These are phyloP conservation scores for Steinernema hermaphroditum DNA, from an alignment of 2,888 invertebrate genomes.

Conservation along the genomic window DNA sequence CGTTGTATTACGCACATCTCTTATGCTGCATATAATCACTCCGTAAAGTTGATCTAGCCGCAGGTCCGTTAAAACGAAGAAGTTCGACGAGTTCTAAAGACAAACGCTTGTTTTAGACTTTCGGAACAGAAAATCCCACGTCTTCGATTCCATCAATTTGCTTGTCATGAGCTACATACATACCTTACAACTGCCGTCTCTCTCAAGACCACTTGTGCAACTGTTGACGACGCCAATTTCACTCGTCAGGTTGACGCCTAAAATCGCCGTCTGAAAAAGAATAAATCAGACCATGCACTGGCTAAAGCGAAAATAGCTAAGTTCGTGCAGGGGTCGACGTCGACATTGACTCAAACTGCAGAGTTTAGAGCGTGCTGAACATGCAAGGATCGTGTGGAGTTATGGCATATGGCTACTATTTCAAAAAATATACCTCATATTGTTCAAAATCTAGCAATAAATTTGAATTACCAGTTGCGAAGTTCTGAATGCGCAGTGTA, in stretches of 20 bases:
- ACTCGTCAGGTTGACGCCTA: slow-evolving; percentile 59
- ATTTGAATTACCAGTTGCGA: slow-evolving; percentile 7
- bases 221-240: slow-evolving; percentile 47
- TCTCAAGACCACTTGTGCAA: slow-evolving; percentile 43
- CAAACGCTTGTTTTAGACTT: neutral
- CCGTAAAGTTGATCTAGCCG: slow-evolving; percentile 55
- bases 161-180: neutral
- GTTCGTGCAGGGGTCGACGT: neutral
- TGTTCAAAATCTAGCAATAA: neutral
- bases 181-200: slow-evolving; percentile 48
- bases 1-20: slow-evolving; percentile 51
- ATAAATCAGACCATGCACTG: neutral
- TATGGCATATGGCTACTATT: no score
- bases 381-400: no score
- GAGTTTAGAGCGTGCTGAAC: no score
- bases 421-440: neutral
- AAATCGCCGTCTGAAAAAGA: slow-evolving; percentile 45
- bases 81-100: slow-evolving; percentile 31
- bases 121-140: slow-evolving; percentile 18
- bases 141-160: neutral
- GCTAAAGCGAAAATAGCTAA: neutral
- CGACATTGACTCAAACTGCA: neutral
- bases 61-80: slow-evolving; percentile 46
- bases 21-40: slow-evolving; percentile 58
- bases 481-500: neutral